Conservation (phyloP, 2,113 vertebrate genomes). For the Crotalus helleri region DNA sequence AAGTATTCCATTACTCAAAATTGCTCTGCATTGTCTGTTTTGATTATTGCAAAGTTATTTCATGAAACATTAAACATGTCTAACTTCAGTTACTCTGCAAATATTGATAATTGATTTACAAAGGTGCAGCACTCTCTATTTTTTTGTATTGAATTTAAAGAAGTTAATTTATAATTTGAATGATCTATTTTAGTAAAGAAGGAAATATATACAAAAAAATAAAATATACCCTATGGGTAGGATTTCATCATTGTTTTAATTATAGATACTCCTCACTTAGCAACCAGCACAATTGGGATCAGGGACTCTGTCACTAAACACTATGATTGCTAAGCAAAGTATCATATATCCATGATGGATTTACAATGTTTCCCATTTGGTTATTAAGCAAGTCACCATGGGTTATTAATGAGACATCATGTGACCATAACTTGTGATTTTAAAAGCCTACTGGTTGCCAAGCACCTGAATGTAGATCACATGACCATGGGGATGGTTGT, state of each 20-base stretch:
- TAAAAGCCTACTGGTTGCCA: neutral
- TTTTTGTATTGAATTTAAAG: neutral
- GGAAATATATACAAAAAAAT: neutral
- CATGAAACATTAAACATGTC: constrained; percentile 20
- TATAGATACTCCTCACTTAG: neutral
- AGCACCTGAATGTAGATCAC: neutral
- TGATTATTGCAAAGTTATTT: neutral
- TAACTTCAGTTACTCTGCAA: neutral
- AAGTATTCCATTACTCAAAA: constrained; percentile 1
- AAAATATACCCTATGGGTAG: neutral
- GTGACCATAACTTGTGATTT: neutral
- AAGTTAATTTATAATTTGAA: neutral
- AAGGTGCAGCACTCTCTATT: neutral
- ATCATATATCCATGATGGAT: neutral
- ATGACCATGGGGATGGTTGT: neutral
- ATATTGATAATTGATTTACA: constrained; percentile 7
- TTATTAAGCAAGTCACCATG: neutral
- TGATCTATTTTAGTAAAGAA: neutral
- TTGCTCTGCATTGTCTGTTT: constrained; percentile 1
- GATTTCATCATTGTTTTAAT: neutral
- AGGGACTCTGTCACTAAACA: neutral
- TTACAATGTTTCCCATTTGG: neutral
- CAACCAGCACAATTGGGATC: neutral
- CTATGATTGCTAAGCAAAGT: neutral
- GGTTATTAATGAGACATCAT: neutral